Evolutionary conservation across 2,113 vertebrate genomes (phyloP), one percentile per base, ranked within the genome.

Genomic region (zebrafish (Danio rerio)): DNA sequence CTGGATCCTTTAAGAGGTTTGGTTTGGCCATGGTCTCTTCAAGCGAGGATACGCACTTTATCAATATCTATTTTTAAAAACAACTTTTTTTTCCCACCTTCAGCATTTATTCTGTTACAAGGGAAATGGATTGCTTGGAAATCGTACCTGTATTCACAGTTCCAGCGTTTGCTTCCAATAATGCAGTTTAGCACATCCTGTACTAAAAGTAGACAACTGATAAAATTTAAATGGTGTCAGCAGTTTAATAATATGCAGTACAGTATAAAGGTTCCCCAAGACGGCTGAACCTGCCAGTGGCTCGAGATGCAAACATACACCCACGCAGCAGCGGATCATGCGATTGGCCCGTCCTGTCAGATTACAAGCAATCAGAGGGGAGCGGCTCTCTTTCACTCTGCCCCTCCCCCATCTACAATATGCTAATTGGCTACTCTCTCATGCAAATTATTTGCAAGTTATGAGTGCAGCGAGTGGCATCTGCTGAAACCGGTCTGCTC

Each of bases 401-500:
- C 50, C 72, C 61, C 55, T 81, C 58, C 62, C 77, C 40, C 45
- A n/a, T 1, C 15, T 9, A 12, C 47, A 31, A 53, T 55, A 79
- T 79, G 76, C 76, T 79, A 85, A 66, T 81, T 62, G 52, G 16
- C 55, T 83, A 77, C 81, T 78, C 81, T 58, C 45, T 20, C 13
- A 76, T 82, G 74, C 74, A 65, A 85, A 85, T 85, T 73, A 74
- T 85, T 85, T 68, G 43, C 21, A 63, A 82, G 58, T 68, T 78
- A 49, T 78, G 63, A 79, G 72, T 59, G 63, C 52, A 52, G 58
- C 21, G 9, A 62, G 79, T 62, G 55, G 79, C 74, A 55, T 82
- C 65, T 65, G 84, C 42, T 66, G 49, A 77, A 74, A 82, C 59
- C 49, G 66, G 55, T 65, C 40, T 55, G 52, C 16, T 0, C 11